Evolutionary conservation across 1,140 invertebrate genomes (phyloP), one percentile per base, ranked within the genome.

Genomic region (Aphelinus atriplicis): DNA sequence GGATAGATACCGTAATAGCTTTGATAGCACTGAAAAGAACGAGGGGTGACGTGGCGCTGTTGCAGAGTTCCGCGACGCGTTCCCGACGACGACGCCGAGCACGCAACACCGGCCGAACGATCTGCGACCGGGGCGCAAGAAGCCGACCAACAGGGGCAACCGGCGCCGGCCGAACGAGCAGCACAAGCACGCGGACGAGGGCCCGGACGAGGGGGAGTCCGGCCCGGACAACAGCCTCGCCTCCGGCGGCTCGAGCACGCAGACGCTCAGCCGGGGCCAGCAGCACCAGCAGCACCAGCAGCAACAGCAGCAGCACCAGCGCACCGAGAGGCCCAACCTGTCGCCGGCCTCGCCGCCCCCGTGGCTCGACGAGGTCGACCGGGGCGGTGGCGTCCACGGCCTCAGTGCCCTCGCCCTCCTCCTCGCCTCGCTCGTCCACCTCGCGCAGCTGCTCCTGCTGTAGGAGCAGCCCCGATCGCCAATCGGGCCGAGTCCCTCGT

Each of bases 61-160:
- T 47, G 2, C 63, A 76, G 74, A 76, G 57, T 47, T 76, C 4
- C 73, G 66, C 2, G 74, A 71, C 46, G 56, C 62, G 9, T 62
- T 67, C 50, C 75, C 62, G 3, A 76, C 75, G 50, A 71, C 75
- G 63, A 71, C 74, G 3, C 75, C 75, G 7, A 66, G 42, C 0
- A 48, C 63, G 43, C 69, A 76, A 42, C 56, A 57, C 1, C 75
- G 75, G 9, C 75, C 75, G 0, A 76, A 76, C 51, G 75, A 76
- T 26, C 57, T 72, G 43, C 48, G 75, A 5, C 75, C 75, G 1
- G 69, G 57, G 0, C 62, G 64, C 26, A 76, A 72, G 69, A 76
- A 76, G 68, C 68, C 55, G 42, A 60, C 3, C 7, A 62, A 63
- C 1, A 43, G 1, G 4, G 46, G 46, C 2, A 7, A 7, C 6